Percentiles rank a stretch among this genome's conserved stretches.
These are phyloP conservation scores for Oreortyx pictus DNA, from an alignment of 2,797 vertebrate species.

Conservation along the genomic window DNA sequence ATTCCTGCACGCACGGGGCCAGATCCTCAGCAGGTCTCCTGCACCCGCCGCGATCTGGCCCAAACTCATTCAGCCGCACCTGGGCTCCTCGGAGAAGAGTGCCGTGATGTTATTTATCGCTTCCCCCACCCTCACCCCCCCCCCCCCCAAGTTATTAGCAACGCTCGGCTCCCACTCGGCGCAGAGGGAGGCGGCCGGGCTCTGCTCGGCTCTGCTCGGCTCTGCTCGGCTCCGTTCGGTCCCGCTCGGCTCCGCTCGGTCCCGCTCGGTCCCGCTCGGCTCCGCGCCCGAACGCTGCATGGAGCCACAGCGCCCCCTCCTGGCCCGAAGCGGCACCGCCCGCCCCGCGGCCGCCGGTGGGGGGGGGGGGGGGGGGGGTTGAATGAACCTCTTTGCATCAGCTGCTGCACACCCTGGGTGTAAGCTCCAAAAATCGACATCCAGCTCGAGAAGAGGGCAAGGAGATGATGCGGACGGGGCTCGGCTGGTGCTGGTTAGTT, in stretches of 20 bases:
- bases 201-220: not conserved
- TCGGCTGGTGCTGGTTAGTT: not conserved
- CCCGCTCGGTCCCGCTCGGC: not conserved
- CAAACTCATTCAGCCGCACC: not conserved
- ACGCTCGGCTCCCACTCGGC: not conserved
- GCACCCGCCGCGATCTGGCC: not conserved
- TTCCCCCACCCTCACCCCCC: not conserved
- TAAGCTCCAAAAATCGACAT: not conserved
- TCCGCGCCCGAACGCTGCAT: not conserved
- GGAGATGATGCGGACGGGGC: rapidly evolving
- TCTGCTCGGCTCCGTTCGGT: no score
- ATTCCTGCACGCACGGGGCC: not conserved
- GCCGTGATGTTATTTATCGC: not conserved
- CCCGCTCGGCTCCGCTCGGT: no score
- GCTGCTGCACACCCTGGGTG: not conserved
- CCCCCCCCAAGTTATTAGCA: not conserved
- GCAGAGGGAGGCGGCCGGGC: no score
- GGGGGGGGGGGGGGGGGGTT: no score
- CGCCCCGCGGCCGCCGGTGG: not conserved
- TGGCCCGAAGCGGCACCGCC: slow-evolving; percentile 35
- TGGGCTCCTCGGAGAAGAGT: not conserved
- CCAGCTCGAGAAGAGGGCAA: not conserved
- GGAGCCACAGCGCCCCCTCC: slow-evolving; percentile 82
- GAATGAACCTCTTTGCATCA: not conserved
- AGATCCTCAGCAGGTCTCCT: not conserved